These are phyloP conservation scores for Gallirallus australis DNA, from an alignment of 2,797 vertebrate genomes.

Conservation along the genomic window DNA sequence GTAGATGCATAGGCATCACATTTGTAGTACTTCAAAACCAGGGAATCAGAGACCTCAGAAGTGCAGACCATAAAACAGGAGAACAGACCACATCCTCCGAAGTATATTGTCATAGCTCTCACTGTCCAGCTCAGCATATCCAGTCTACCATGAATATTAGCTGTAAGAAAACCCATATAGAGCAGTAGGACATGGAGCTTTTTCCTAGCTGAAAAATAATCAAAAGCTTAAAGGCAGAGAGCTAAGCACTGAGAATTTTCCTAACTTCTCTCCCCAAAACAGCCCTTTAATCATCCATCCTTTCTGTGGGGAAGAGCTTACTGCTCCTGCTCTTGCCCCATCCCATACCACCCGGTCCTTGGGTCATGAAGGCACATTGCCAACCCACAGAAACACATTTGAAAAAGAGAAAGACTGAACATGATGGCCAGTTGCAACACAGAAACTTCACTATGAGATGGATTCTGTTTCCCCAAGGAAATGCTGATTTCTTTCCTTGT, in stretches of 20 bases:
- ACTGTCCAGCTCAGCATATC: neutral
- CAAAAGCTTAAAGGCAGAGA: neutral
- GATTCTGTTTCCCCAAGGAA: fast-evolving
- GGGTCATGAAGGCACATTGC: neutral
- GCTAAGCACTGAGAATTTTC: neutral
- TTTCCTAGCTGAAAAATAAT: neutral
- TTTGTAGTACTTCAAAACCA: neutral
- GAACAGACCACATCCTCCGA: neutral
- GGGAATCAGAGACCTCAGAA: neutral
- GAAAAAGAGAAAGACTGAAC: neutral
- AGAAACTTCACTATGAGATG: neutral
- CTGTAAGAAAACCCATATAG: neutral
- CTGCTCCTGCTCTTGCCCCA: fast-evolving
- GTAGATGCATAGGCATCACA: neutral
- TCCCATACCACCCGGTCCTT: neutral
- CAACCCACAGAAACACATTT: neutral
- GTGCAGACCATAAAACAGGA: neutral
- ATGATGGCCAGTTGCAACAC: fast-evolving
- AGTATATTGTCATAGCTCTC: neutral
- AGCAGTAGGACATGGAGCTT: neutral
- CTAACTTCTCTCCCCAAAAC: neutral
- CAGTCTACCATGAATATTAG: neutral
- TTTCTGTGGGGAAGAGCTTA: neutral
- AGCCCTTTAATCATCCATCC: neutral
- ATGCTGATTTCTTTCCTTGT: neutral